phyloP scores from a whole-genome alignment of 2,888 invertebrate genomes.

The Odontothrips loti region DNA sequence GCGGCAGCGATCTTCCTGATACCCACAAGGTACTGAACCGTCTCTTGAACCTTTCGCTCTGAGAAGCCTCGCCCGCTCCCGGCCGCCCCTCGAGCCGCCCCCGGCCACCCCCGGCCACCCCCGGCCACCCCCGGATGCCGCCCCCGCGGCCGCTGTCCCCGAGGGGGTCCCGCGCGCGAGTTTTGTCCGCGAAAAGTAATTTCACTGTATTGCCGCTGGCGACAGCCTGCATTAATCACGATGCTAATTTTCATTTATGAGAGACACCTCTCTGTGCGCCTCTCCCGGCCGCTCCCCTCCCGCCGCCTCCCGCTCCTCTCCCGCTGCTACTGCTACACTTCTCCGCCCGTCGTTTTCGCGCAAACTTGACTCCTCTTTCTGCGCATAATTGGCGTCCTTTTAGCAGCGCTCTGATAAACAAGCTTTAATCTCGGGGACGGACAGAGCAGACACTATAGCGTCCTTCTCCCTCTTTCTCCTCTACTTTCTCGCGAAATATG shows the following conservation, averaged over 20 bases:
- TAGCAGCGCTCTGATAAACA: background rate
- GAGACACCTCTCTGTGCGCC: background rate
- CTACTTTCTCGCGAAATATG: background rate
- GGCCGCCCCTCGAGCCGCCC: no score
- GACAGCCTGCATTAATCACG: background rate
- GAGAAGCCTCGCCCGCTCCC: no score
- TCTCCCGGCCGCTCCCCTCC: background rate
- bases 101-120: no score
- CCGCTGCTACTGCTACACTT: background rate
- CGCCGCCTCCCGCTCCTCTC: background rate
- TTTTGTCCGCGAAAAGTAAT: no score
- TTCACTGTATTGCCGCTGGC: no score
- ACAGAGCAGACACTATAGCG: background rate
- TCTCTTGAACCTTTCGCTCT: no score
- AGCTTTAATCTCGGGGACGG: background rate
- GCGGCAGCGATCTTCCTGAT: no score
- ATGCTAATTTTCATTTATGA: conserved; percentile 22
- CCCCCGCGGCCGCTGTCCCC: no score
- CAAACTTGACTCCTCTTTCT: background rate
- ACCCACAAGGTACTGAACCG: no score
- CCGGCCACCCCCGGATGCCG: no score
- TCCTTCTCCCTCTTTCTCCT: no score
- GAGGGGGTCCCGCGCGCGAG: no score
- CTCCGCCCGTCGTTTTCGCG: background rate
- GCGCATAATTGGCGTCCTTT: background rate